Conservation (phyloP, 2,797 vertebrate species). For the Brotula barbata region DNA sequence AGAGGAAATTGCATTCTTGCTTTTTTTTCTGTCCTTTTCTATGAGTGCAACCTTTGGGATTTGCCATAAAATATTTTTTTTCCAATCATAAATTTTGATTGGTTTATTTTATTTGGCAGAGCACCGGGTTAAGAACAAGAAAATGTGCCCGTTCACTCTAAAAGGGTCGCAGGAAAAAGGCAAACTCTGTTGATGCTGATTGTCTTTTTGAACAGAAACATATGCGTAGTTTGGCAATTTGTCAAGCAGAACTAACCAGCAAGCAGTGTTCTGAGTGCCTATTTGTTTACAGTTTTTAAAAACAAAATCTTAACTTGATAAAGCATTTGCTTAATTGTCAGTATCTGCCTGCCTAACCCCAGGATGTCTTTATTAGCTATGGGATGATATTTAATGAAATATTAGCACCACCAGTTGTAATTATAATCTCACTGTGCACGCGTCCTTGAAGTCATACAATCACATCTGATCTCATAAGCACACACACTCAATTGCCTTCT, state of each 20-base stretch:
- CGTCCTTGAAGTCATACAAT: slow-evolving; percentile 14
- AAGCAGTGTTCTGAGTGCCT: slow-evolving; percentile 3
- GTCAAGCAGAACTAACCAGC: slow-evolving; percentile 1
- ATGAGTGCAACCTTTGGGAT: slow-evolving; percentile 24
- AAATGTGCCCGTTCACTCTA: slow-evolving; percentile 7
- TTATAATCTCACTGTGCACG: slow-evolving; percentile 2
- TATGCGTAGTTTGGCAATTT: background rate
- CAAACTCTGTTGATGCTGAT: background rate
- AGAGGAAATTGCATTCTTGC: slow-evolving; percentile 59
- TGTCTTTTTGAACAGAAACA: slow-evolving; percentile 18
- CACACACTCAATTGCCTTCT: slow-evolving; percentile 1
- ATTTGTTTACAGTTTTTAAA: too few species aligned
- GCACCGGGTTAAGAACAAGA: slow-evolving; percentile 19
- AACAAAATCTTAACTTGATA: too few species aligned
- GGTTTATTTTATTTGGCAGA: background rate
- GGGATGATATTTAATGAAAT: background rate
- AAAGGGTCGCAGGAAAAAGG: slow-evolving; percentile 18
- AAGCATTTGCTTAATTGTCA: background rate
- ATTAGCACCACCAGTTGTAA: background rate
- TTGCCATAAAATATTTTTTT: slow-evolving; percentile 21
- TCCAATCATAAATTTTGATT: background rate
- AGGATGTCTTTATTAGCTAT: background rate
- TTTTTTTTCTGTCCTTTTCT: slow-evolving; percentile 34
- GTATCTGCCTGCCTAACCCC: background rate
- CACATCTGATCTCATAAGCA: slow-evolving; percentile 18